These are phyloP conservation scores for Helobdella robusta DNA, from an alignment of 2,888 invertebrate species.

Conservation along the genomic window DNA sequence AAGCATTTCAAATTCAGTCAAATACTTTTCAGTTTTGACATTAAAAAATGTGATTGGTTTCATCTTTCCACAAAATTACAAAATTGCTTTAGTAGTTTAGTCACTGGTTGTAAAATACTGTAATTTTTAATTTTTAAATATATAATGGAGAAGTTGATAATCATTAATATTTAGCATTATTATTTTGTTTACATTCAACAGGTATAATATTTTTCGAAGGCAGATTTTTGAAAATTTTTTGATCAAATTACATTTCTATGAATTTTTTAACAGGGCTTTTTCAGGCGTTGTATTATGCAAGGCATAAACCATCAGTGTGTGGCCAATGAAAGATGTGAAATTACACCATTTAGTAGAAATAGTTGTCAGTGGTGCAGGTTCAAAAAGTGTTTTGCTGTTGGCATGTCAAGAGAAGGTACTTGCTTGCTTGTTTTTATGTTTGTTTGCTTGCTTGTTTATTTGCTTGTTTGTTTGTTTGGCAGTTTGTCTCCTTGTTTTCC, in stretches of 20 bases:
- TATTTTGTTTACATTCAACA: not conserved
- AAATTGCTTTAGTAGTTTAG: no score
- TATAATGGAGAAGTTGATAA: not conserved
- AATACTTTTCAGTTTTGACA: no score
- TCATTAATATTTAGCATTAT: not conserved
- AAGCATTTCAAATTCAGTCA: no score
- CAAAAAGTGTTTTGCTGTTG: slow-evolving; percentile 49
- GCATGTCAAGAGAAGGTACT: slow-evolving; percentile 49
- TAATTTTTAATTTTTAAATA: not conserved
- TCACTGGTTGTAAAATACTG: not conserved
- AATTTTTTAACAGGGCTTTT: slow-evolving; percentile 44
- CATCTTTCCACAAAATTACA: no score
- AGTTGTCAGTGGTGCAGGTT: slow-evolving; percentile 49
- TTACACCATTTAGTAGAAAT: slow-evolving; percentile 48
- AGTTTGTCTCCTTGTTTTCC: not conserved
- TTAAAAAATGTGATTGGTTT: no score
- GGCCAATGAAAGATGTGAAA: slow-evolving; percentile 49
- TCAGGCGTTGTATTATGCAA: slow-evolving; percentile 49
- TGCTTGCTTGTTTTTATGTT: not conserved
- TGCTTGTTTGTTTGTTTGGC: not conserved
- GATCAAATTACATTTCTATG: not conserved
- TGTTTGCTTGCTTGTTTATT: not conserved
- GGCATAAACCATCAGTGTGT: slow-evolving; percentile 49
- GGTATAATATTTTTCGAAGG: not conserved
- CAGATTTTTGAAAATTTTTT: not conserved